Conservation (phyloP, 1,140 invertebrate genomes). For the Ctenoplectra terminalis region DNA sequence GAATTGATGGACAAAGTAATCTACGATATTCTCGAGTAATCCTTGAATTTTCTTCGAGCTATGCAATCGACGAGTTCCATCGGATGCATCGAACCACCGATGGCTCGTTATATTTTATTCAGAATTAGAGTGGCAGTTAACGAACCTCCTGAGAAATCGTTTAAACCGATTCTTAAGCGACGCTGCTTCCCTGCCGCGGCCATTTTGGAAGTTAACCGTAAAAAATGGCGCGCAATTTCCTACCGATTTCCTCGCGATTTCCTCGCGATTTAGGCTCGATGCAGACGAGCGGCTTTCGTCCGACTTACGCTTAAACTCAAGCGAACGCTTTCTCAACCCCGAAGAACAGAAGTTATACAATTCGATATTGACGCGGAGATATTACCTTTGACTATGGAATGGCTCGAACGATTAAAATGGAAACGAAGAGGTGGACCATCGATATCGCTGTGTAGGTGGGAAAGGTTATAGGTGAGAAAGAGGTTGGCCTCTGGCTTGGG, state of each 20-base stretch:
- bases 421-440: background rate
- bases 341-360: slow-evolving; percentile 37
- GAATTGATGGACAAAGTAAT: background rate
- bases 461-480: too few species aligned
- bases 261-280: too few species aligned
- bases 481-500: background rate
- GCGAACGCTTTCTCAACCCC: slow-evolving; percentile 4
- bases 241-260: too few species aligned
- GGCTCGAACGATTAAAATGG: slow-evolving; percentile 53
- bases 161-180: background rate
- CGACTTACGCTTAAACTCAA: slow-evolving; percentile 27
- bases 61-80: slow-evolving; percentile 13
- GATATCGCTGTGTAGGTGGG: background rate
- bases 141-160: slow-evolving; percentile 10
- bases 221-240: slow-evolving; percentile 36
- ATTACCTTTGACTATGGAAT: slow-evolving; percentile 22
- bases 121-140: slow-evolving; percentile 28
- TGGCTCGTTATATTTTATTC: slow-evolving; percentile 19
- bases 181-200: background rate
- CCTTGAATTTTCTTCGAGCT: background rate
- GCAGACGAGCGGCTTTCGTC: too few species aligned
- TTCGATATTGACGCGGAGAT: slow-evolving; percentile 51
- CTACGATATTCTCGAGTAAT: slow-evolving; percentile 14
- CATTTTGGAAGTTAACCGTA: background rate
- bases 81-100: background rate